Evolutionary conservation across 1,140 invertebrate species (phyloP), one percentile per base, ranked within the genome.

Genomic region (Hesperophylax magnus): DNA sequence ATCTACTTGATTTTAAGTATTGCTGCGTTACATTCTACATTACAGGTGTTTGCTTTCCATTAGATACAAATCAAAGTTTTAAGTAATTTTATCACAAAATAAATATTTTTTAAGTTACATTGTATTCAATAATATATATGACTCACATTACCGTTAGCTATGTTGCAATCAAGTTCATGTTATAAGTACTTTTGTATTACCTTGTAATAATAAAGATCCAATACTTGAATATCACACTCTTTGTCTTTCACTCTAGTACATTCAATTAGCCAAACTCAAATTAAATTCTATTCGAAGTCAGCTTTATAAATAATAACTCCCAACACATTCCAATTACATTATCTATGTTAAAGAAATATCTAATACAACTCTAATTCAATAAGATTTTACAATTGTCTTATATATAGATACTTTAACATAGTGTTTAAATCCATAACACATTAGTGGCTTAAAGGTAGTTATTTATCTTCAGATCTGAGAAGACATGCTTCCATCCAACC

Each of bases 181-280:
- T 47, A 71, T 71, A 71, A 71, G 67, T 71, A 71, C 67, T 71
- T 71, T 71, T 52, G 20, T 71, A 71, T 71, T 71, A 71, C 39
- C n/a, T 71, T 24, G 67, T 71, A 71, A 71, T 71, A 71, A 71
- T 71, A 71, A 71, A 71, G 39, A 71, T 71, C 39, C 34, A 71
- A 71, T 71, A 71, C 67, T 71, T 71, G 18, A 71, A 71, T 71
- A 71, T 71, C 67, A 71, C 67, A n/a, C n/a, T n/a, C n/a, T 22
- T 52, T 71, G 67, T 71, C 67, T 71, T 71, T 71, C 67, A 71
- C 39, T 67, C 63, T 61, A 24, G 20, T 22, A 61, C 58, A 61
- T 61, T 61, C 58, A 61, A 61, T 9, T 24, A 61, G 9, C 58
- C 58, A 61, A 61, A 61, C 9, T 7, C 24, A 61, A 61, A 61